Base-by-base conservation (phyloP, 2,797 vertebrate genomes). In the Myripristis jacobus region DNA sequence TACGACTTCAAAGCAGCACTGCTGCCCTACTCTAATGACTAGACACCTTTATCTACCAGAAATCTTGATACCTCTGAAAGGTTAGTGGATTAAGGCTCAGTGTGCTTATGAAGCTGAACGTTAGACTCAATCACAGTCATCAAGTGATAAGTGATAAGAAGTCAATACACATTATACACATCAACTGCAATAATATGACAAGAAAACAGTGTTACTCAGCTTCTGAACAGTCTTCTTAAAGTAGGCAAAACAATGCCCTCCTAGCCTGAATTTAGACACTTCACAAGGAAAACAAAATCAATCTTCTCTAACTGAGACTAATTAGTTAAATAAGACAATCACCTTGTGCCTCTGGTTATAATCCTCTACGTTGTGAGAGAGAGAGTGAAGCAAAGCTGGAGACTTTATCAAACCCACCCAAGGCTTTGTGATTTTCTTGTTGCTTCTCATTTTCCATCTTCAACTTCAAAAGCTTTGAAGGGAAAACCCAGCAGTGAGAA, bases 401-500 rank as follows among this genome's bases (percentile, higher is more conserved):
- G 22, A 61, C 46, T 63, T 75, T 70, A 5, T 77, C 47, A 4
- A 10, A 6, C n/a, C 16, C 65, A 13, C 52, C 18, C 12, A 16
- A 54, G 58, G 54, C 70, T 81, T 66, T 75, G 24, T 59, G 2
- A 81, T 75, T 83, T 86, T 44, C 44, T 76, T 69, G 56, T 68
- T 1, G 19, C 24, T 12, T 8, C 2, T 82, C 71, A 22, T 70
- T 91, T 92, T 92, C 83, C 89, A 86, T 79, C 21, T 74, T 47
- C 24, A 31, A 77, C 70, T 57, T 80, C 48, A 84, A 85, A 79
- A 24, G 48, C 48, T 44, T 44, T 22, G 6, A 29, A 80, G 90
- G 92, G 80, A 87, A 92, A 90, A 75, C 67, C 88, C 89, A 85
- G 25, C 78, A 21, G 8, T 41, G 16, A 52, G 16, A 43, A n/a